Percentiles rank a stretch among this genome's conserved stretches.
Evolutionary conservation across 2,888 invertebrate genomes (phyloP).

Genomic region (Artemia sinica): DNA sequence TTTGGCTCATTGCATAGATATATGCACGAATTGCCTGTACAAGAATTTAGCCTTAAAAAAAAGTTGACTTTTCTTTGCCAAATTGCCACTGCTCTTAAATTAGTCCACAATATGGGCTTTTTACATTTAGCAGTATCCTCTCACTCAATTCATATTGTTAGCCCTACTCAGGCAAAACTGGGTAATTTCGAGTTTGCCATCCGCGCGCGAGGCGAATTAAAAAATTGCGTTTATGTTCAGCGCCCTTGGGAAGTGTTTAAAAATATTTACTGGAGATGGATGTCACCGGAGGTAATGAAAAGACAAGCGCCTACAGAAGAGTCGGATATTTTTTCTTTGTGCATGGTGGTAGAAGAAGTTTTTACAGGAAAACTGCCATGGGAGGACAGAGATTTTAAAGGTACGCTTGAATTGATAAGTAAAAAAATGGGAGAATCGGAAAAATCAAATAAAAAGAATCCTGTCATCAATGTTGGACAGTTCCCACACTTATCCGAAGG

Average conservation of each 20-base stretch:
- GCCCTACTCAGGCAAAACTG: conserved; percentile 2
- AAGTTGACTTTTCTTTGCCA: neutral
- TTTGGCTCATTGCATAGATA: neutral
- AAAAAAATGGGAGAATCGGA: neutral
- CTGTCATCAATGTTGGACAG: neutral
- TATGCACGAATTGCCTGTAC: neutral
- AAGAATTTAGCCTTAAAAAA: no score
- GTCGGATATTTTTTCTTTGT: neutral
- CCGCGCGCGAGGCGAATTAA: neutral
- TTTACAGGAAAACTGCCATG: neutral
- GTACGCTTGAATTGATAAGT: neutral
- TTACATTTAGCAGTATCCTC: neutral
- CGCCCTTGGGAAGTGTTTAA: neutral
- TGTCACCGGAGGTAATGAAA: neutral
- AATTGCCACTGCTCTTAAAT: neutral
- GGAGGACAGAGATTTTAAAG: neutral
- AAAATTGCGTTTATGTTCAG: neutral
- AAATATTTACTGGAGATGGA: neutral
- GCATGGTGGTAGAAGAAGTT: neutral
- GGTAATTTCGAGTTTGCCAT: conserved; percentile 1
- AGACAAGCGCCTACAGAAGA: neutral
- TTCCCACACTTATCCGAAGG: neutral
- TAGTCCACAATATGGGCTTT: neutral
- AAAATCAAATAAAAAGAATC: neutral
- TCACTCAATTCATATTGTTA: neutral